phyloP scores from a whole-genome alignment of 2,797 vertebrate genomes.

The Chrosomus eos region DNA sequence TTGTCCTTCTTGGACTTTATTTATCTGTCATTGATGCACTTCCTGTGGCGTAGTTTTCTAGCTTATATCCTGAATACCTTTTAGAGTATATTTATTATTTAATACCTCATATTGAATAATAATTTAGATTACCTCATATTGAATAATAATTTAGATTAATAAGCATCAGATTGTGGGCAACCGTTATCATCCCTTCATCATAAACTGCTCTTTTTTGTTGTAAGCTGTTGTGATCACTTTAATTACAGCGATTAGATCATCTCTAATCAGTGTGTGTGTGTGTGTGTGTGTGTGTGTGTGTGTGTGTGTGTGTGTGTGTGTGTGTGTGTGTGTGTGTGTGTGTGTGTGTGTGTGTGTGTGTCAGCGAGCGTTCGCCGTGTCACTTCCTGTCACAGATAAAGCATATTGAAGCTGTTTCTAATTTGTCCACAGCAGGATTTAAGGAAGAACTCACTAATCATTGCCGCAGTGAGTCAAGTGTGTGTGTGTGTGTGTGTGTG shows the following conservation, averaged over 20 bases:
- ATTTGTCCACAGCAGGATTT: conserved; percentile 60
- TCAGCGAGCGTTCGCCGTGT: background rate
- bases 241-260: background rate
- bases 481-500: conserved; percentile 49
- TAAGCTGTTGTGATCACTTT: background rate
- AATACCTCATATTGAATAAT: too few relatives aligned
- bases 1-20: too few relatives aligned
- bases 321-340: background rate
- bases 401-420: conserved; percentile 48
- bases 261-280: background rate
- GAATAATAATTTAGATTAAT: too few relatives aligned
- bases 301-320: background rate
- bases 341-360: background rate
- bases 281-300: background rate
- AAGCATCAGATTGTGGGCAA: background rate
- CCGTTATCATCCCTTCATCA: background rate
- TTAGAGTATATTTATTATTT: background rate
- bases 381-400: conserved; percentile 11
- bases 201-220: background rate
- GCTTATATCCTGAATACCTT: background rate
- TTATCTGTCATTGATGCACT: background rate
- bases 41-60: background rate
- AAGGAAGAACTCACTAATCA: conserved; percentile 60
- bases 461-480: conserved; percentile 60
- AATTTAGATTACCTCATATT: too few relatives aligned